A percentile compares a stretch with the other conserved stretches of the same genome.
phyloP scores from a whole-genome alignment of 2,797 vertebrate genomes.

The Moxostoma hubbsi region DNA sequence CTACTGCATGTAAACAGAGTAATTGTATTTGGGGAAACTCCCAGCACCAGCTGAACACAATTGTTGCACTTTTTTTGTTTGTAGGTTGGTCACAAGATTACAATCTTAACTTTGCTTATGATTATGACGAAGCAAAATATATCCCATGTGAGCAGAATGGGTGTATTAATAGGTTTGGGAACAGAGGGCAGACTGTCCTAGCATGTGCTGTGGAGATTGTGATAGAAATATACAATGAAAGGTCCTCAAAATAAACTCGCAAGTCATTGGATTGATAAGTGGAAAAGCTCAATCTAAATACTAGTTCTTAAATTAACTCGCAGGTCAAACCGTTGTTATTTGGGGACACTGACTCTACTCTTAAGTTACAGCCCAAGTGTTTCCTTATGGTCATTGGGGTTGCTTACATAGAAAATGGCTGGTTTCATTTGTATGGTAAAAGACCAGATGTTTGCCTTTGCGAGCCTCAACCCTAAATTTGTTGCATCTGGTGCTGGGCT shows the following conservation, averaged over 20 bases:
- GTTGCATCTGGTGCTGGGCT: constrained; percentile 68
- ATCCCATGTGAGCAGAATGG: background rate
- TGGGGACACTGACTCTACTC: constrained; percentile 52
- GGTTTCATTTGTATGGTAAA: constrained; percentile 57
- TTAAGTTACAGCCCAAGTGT: constrained; percentile 61
- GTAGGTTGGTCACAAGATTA: constrained; percentile 31
- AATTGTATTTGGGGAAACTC: constrained; percentile 77
- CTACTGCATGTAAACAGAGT: constrained; percentile 83
- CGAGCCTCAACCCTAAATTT: constrained; percentile 64
- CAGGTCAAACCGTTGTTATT: constrained; percentile 55
- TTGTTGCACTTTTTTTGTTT: constrained; percentile 57
- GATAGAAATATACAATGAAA: background rate
- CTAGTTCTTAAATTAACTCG: constrained; percentile 44
- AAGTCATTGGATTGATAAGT: constrained; percentile 4
- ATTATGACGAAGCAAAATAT: constrained; percentile 40
- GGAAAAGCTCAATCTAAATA: constrained; percentile 46
- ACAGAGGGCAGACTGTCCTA: background rate
- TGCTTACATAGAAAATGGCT: constrained; percentile 65
- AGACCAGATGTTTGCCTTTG: constrained; percentile 71
- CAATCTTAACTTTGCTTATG: constrained; percentile 25
- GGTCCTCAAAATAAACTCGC: constrained; percentile 3
- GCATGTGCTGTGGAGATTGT: background rate
- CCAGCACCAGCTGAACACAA: constrained; percentile 70
- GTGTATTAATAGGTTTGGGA: background rate
- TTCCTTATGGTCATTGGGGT: constrained; percentile 61